Conservation (phyloP, 2,113 vertebrate species). For the Diadophis punctatus region DNA sequence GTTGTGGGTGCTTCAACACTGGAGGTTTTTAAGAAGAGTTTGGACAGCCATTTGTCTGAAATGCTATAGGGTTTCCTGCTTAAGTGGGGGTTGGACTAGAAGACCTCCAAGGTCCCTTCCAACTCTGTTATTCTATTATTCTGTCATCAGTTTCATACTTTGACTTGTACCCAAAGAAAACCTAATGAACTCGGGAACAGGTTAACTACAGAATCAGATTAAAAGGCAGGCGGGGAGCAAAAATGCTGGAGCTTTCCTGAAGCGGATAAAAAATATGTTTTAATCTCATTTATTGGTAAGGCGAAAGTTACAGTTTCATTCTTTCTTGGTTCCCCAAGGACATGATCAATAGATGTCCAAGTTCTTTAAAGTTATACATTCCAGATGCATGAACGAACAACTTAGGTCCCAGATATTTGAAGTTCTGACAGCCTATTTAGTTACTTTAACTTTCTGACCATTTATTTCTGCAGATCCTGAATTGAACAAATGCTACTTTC, state of each 20-base stretch:
- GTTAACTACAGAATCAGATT: not conserved
- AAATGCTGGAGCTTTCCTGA: not conserved
- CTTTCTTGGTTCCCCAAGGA: not conserved
- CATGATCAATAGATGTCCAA: not conserved
- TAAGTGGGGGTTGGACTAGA: too few relatives aligned
- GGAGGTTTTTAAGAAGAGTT: too few relatives aligned
- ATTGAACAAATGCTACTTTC: not conserved
- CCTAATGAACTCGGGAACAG: not conserved
- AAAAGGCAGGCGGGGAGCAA: not conserved
- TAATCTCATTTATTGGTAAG: not conserved
- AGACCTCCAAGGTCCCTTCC: too few relatives aligned
- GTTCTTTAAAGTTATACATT: not conserved
- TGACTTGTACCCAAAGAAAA: not conserved
- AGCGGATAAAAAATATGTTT: not conserved
- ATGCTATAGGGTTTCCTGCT: too few relatives aligned
- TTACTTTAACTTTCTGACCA: not conserved
- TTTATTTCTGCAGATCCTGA: not conserved
- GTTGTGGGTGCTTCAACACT: too few relatives aligned
- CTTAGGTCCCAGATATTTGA: not conserved
- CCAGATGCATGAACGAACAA: not conserved
- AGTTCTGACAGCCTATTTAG: not conserved
- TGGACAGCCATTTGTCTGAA: too few relatives aligned
- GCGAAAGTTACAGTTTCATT: not conserved
- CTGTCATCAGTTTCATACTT: not conserved
- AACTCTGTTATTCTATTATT: too few relatives aligned